Evolutionary conservation across 2,113 vertebrate genomes (phyloP).

Genomic region (Bostrychus sinensis): DNA sequence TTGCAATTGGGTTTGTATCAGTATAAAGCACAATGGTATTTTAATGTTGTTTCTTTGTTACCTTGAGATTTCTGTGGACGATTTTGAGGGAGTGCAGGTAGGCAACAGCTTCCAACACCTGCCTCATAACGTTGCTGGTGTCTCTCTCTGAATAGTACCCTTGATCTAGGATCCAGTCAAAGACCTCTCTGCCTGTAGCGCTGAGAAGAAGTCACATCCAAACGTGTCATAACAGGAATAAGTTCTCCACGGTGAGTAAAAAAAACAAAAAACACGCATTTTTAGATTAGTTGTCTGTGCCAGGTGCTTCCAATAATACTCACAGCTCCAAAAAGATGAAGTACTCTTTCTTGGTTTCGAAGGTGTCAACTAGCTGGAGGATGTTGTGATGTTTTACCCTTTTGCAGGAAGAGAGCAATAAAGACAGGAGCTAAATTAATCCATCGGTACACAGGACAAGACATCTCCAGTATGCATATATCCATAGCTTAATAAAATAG

Average conservation of each 20-base stretch:
- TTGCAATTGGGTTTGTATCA: not conserved
- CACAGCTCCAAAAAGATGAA: conserved; percentile 98
- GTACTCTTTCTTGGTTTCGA: conserved; percentile 98
- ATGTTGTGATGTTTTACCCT: conserved; percentile 99
- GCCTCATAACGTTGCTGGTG: conserved; percentile 97
- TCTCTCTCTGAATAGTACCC: conserved; percentile 97
- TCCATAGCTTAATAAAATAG: not conserved
- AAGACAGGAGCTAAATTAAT: conserved; percentile 9
- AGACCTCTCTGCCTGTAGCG: conserved; percentile 95
- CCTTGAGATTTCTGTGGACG: conserved; percentile 97
- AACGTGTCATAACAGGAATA: conserved; percentile 2
- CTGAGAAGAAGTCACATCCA: conserved; percentile 66
- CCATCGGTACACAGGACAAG: not conserved
- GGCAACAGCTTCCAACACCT: conserved; percentile 95
- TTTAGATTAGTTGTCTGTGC: not conserved
- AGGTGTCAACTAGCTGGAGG: conserved; percentile 94
- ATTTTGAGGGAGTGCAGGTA: conserved; percentile 97
- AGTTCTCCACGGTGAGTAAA: conserved; percentile 18
- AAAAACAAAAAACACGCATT: too few relatives aligned
- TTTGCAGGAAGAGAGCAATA: conserved; percentile 6
- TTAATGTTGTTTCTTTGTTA: conserved; percentile 50
- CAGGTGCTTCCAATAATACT: conserved; percentile 70
- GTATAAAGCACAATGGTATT: not conserved
- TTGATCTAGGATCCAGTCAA: conserved; percentile 99
- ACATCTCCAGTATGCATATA: not conserved